These are phyloP conservation scores for Pseudopodoces humilis DNA, from an alignment of 2,113 vertebrate species.

Conservation along the genomic window DNA sequence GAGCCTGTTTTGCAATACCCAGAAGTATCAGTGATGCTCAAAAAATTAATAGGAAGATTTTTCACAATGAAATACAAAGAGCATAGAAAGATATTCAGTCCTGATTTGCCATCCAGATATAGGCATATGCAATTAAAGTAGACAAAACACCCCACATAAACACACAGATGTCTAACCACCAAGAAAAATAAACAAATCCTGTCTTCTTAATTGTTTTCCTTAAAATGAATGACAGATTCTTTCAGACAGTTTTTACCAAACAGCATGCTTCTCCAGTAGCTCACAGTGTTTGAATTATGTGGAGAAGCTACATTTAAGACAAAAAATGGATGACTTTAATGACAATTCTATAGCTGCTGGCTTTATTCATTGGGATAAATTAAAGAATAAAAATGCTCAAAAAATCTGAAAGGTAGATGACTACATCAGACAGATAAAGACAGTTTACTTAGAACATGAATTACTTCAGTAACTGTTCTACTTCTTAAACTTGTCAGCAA, in stretches of 20 bases:
- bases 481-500: not conserved
- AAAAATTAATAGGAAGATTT: not conserved
- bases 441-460: not conserved
- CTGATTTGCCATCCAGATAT: not conserved
- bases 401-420: not conserved
- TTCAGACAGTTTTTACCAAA: not conserved
- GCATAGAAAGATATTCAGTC: not conserved
- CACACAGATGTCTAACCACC: not conserved
- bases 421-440: not conserved
- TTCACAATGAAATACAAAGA: not conserved
- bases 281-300: not conserved
- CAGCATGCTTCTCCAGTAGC: not conserved
- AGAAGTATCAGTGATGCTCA: not conserved
- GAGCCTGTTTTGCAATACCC: not conserved
- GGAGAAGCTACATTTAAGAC: not conserved
- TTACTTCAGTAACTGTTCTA: not conserved
- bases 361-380: not conserved
- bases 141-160: fast-evolving
- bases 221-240: not conserved
- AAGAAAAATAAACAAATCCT: not conserved
- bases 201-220: not conserved
- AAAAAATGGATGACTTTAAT: not conserved
- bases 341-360: not conserved
- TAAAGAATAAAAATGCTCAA: not conserved
- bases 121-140: not conserved